Evolutionary conservation across 2,797 vertebrate species (phyloP).

Genomic region (Macropodus opercularis): DNA sequence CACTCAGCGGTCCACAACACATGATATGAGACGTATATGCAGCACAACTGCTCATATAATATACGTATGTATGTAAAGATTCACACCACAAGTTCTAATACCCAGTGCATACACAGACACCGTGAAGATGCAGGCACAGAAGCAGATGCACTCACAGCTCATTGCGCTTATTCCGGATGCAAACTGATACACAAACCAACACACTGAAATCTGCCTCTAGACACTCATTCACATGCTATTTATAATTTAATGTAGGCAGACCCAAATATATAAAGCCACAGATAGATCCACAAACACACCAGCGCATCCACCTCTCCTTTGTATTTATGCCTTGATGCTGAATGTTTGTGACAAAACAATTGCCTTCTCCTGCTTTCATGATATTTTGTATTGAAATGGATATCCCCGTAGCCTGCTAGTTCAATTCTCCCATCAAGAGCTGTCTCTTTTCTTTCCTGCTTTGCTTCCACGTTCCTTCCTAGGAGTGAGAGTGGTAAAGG

Average conservation of each 20-base stretch:
- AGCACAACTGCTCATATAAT: constrained; percentile 27
- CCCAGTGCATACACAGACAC: constrained; percentile 43
- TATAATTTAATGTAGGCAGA: constrained; percentile 72
- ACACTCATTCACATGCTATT: constrained; percentile 74
- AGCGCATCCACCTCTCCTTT: constrained; percentile 45
- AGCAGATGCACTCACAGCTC: constrained; percentile 68
- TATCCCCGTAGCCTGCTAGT: constrained; percentile 64
- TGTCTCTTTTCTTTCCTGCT: constrained; percentile 49
- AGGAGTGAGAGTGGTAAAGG: constrained; percentile 31
- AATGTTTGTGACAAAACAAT: constrained; percentile 77
- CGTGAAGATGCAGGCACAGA: constrained; percentile 67
- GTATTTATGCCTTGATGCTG: constrained; percentile 65
- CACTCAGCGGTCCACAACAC: constrained; percentile 40
- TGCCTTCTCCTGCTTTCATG: constrained; percentile 71
- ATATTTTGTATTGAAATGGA: constrained; percentile 69
- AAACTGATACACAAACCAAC: constrained; percentile 65
- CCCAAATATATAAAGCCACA: constrained; percentile 50
- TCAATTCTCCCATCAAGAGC: constrained; percentile 61
- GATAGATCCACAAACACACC: constrained; percentile 56
- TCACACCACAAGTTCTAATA: constrained; percentile 35
- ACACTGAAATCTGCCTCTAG: constrained; percentile 73
- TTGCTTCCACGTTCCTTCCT: constrained; percentile 35
- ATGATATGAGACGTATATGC: constrained; percentile 28
- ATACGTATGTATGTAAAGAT: constrained; percentile 23
- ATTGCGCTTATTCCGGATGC: constrained; percentile 69